Percentiles rank a stretch among this genome's conserved stretches.
Evolutionary conservation across 2,113 vertebrate species (phyloP).

Genomic region (Myodes glareolus): DNA sequence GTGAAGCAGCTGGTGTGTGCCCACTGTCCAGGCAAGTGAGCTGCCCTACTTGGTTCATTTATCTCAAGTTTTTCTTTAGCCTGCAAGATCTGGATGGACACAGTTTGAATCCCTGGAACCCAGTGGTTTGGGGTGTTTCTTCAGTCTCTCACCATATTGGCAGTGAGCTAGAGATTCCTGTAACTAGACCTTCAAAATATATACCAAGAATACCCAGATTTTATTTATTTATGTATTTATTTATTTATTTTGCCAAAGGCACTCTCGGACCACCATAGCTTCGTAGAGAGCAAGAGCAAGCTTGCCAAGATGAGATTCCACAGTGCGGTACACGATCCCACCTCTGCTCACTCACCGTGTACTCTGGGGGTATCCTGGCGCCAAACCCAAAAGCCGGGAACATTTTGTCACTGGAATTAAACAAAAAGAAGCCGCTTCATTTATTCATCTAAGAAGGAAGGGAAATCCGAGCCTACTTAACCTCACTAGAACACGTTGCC

Average conservation of each 20-base stretch:
- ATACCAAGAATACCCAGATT: not conserved
- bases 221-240: too few relatives aligned
- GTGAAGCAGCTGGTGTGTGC: not conserved
- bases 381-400: conserved; percentile 99
- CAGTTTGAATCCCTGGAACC: not conserved
- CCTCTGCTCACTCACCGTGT: conserved; percentile 89
- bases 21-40: not conserved
- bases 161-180: not conserved
- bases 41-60: not conserved
- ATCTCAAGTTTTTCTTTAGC: not conserved
- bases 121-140: not conserved
- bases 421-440: conserved; percentile 48
- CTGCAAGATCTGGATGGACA: not conserved
- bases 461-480: not conserved
- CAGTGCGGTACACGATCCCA: not conserved
- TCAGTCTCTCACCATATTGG: not conserved
- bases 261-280: not conserved
- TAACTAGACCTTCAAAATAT: not conserved
- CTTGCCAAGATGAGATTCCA: not conserved
- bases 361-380: conserved; percentile 97
- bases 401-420: conserved; percentile 97
- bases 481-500: not conserved
- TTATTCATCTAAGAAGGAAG: conserved; percentile 25
- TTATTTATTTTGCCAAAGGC: not conserved
- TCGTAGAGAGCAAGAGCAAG: not conserved